Evolutionary conservation across 2,113 vertebrate species (phyloP), one percentile per base, ranked within the genome.

Genomic region (Junco hyemalis): DNA sequence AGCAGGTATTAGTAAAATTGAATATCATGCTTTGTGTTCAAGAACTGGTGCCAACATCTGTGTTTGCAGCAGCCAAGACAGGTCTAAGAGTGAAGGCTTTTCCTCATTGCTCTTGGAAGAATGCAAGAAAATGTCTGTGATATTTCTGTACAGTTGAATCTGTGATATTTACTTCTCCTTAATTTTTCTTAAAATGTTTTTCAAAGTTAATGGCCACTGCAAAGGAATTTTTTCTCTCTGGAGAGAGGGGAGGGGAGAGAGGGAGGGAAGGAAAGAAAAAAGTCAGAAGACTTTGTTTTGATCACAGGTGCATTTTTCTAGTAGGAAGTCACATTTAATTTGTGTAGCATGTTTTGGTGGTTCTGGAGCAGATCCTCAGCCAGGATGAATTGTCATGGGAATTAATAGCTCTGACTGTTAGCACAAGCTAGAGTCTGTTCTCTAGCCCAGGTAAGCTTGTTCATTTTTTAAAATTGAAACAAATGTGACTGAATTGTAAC

Each of bases 1-100:
- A 97, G 78, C 90, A 97, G 81, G 86, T 97, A 95, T 96, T 97
- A 96, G 72, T 96, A 81, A 94, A 97, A 90, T 50, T 72, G 74
- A 92, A 91, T 86, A 87, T 54, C 64, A 78, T 95, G 88, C 70
- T 91, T 74, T 96, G 35, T 91, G 45, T 88, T 77, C 60, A 81
- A 84, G 94, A 90, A 69, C 69, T 72, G 78, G 59, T 89, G 90
- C 96, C 96, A 97, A 36, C 23, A 56, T 96, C 79, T 96, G 54
- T 95, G 56, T 90, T 93, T 93, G 86, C 77, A 92, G 38, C 57
- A 95, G 56, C 86, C 87, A 85, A 50, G 88, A 65, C 48, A 89
- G 88, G 56, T 74, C 81, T 77, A 48, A 74, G 80, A 82, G 91
- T 65, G 69, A 94, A 92, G 88, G 45, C 60, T 81, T 96, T 93